Conservation (phyloP, 2,797 vertebrate species). For the Pelodytes ibericus region DNA sequence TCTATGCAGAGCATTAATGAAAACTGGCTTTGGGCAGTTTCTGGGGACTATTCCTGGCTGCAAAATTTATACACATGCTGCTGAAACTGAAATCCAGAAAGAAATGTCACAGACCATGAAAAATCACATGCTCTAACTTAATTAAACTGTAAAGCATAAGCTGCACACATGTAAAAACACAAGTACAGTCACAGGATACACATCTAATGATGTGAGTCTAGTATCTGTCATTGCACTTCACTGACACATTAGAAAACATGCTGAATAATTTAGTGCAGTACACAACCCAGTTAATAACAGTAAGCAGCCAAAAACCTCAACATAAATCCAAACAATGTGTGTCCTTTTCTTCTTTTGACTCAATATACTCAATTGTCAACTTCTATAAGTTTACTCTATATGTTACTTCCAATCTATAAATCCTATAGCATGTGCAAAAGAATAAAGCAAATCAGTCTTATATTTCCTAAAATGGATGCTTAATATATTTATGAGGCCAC, state of each 20-base stretch:
- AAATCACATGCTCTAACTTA: slow-evolving; percentile 22
- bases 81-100: slow-evolving; percentile 2
- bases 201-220: slow-evolving; percentile 19
- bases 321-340: slow-evolving; percentile 9
- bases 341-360: neutral
- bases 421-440: too few species aligned
- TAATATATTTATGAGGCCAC: too few species aligned
- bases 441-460: too few species aligned
- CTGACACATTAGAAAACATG: slow-evolving; percentile 7
- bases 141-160: slow-evolving; percentile 30
- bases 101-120: slow-evolving; percentile 25
- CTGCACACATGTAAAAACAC: slow-evolving; percentile 29
- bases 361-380: too few species aligned
- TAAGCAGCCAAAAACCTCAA: slow-evolving; percentile 5
- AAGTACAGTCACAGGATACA: slow-evolving; percentile 18
- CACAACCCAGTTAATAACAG: slow-evolving; percentile 7
- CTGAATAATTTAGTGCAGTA: neutral
- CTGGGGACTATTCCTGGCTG: slow-evolving; percentile 41
- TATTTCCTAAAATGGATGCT: too few species aligned
- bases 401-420: neutral
- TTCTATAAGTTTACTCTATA: neutral
- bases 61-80: slow-evolving; percentile 3
- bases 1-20: slow-evolving; percentile 66
- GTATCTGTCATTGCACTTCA: slow-evolving; percentile 26
- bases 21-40: slow-evolving; percentile 66